Base-by-base conservation (phyloP, 2,888 invertebrate species). In the Noctua comes region DNA sequence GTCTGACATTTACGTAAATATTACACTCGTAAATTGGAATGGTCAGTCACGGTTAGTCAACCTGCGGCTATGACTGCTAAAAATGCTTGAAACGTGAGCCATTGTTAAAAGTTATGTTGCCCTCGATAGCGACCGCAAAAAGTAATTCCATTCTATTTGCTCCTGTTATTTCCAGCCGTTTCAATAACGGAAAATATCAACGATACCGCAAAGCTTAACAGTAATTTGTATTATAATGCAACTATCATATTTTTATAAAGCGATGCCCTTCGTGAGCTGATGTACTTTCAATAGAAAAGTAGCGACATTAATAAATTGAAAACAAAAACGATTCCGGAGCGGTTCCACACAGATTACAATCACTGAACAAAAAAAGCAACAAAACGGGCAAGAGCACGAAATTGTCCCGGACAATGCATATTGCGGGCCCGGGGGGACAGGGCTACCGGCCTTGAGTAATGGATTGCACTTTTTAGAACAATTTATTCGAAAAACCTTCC, bases 391-490 rank as follows among this genome's bases (percentile, higher is more conserved):
- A 92, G 90, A 92, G 91, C 86, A 89, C 91, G 86, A 91, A 92
- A 91, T 92, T 92, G 92, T 93, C 92, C 91, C 92, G 93, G 92
- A 93, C 94, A 93, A 93, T 94, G 94, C 94, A 93, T 93, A 94
- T 92, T 93, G 93, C 91, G 86, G 89, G 76, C 89, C 86, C 84
- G 84, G 82, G 27, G 79, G 83, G 79, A 84, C 86, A 88, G 88
- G 90, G 88, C 76, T 86, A 82, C 73, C 88, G 83, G 76, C 80
- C 76, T 70, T 77, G 73, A 83, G 62, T 87, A 82, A 88, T 88
- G 80, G 78, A 87, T 88, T 88, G 87, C 89, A 84, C 76, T 78
- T 78, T 88, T 80, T 78, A 71, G 64, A 73, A 77, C 81, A 81
- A 75, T 79, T 84, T 86, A 76, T 85, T 75, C 68, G 57, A 81